Percentiles rank a stretch among this genome's conserved stretches.
These are phyloP conservation scores for Lasioglossum morio DNA, from an alignment of 2,888 invertebrate species.

Conservation along the genomic window DNA sequence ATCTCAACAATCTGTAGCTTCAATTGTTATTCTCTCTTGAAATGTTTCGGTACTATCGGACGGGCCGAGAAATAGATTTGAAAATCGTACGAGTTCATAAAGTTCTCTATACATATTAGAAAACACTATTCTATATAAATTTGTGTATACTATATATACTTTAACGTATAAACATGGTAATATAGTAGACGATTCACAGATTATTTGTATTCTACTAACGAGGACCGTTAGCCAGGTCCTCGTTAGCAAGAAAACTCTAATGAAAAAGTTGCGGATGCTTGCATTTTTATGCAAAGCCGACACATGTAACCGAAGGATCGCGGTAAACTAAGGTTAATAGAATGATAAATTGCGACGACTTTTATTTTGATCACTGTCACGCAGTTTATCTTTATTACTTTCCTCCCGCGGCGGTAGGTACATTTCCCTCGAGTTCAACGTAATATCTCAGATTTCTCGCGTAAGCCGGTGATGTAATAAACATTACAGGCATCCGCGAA, in stretches of 20 bases:
- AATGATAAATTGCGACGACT: background rate
- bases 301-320: background rate
- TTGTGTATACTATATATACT: no score
- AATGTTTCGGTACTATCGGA: no score
- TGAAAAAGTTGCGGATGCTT: background rate
- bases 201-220: background rate
- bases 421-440: background rate
- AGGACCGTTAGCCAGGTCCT: background rate
- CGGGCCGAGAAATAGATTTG: no score
- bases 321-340: background rate
- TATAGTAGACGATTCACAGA: no score
- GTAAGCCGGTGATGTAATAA: background rate
- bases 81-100: no score
- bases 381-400: conserved; percentile 1
- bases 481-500: background rate
- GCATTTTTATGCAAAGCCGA: background rate
- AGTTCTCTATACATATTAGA: no score
- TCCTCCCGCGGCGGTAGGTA: background rate
- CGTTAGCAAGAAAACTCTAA: background rate
- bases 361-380: background rate
- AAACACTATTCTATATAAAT: no score
- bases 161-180: no score
- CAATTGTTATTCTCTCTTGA: no score
- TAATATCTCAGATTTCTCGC: conserved; percentile 12
- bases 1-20: no score